Evolutionary conservation across 2,113 vertebrate genomes (phyloP), one percentile per base, ranked within the genome.

Genomic region (Ictalurus punctatus): DNA sequence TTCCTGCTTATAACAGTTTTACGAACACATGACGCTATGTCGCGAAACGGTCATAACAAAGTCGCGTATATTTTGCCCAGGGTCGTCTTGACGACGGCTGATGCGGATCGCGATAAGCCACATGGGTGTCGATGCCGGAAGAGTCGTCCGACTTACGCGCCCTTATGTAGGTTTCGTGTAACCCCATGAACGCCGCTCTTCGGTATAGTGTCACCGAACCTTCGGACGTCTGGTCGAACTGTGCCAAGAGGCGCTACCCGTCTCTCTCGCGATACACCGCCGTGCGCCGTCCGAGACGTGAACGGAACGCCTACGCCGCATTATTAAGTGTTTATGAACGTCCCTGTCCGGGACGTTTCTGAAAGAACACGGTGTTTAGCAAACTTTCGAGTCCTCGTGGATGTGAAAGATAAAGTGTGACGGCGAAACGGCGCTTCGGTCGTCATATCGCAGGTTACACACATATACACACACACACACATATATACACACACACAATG

Each of bases 261-360:
- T 40, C 58, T 16, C 52, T 30, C 12, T 54, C 6, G 3, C 4
- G 52, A 7, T 56, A 2, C 78, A 30, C 25, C 10, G 0, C n/a
- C 8, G 44, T 30, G 78, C 27, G n/a, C 44, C 25, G 12, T 54
- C 2, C n/a, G 7, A 2, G 14, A 58, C 52, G 30, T 30, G 30
- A 56, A 30, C n/a, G 25, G n/a, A 80, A 56, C 58, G 23, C 74
- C 25, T 78, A 34, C 17, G 3, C 34, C 58, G 81, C 58, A 3
- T 83, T 44, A 40, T 83, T 25, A 63, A 83, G 81, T 83, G 81
- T 83, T 83, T 63, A 40, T 83, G 16, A 83, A 61, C 16, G 9
- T 37, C 17, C 23, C 80, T 30, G 6, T 23, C 25, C 56, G 6
- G 56, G 48, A 58, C 1, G 12, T 13, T 23, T 34, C 30, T 6